Conservation (phyloP, 2,113 vertebrate species). For the Sprattus sprattus region DNA sequence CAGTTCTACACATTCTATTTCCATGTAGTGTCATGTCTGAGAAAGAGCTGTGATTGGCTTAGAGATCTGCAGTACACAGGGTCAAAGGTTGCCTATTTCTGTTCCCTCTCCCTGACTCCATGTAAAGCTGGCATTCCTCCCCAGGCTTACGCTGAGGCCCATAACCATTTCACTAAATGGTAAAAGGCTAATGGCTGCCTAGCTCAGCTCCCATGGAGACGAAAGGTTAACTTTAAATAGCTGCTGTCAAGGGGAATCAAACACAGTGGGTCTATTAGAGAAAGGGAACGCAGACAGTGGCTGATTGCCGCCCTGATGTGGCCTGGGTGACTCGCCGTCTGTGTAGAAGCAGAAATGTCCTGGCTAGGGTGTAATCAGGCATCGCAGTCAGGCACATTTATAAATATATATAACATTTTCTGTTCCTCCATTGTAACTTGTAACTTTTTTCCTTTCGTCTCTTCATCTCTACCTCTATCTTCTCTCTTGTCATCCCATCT, state of each 20-base stretch:
- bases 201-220: conserved; percentile 5
- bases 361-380: not conserved
- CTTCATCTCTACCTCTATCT: no score
- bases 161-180: not conserved
- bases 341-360: not conserved
- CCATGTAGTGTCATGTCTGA: not conserved
- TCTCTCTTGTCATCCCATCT: no score
- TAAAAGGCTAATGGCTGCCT: conserved; percentile 11
- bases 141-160: not conserved
- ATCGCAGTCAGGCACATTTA: not conserved
- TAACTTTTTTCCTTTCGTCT: not conserved
- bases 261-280: not conserved
- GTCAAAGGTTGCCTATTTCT: conserved; percentile 63
- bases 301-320: not conserved
- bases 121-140: not conserved
- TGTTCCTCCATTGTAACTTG: not conserved
- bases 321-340: not conserved
- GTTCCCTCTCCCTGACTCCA: conserved; percentile 27
- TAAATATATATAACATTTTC: not conserved
- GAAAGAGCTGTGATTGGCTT: not conserved
- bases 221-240: conserved; percentile 17
- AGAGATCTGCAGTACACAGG: conserved; percentile 17
- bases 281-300: not conserved
- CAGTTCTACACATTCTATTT: conserved; percentile 12
- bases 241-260: conserved; percentile 3